Conservation (phyloP, 2,888 invertebrate genomes). For the Zaprionus bogoriensis region DNA sequence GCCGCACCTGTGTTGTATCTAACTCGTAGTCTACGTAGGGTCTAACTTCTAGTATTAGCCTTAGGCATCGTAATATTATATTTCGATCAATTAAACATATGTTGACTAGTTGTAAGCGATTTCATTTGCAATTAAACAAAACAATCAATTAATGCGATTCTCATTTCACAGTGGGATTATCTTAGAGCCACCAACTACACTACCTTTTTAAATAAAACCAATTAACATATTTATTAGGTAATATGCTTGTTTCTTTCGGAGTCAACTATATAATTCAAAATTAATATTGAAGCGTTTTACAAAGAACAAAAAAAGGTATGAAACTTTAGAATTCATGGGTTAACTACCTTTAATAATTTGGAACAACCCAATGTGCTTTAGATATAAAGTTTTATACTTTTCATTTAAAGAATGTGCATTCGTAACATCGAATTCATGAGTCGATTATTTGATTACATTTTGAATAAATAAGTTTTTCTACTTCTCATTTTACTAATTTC, state of each 20-base stretch:
- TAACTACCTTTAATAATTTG: no score
- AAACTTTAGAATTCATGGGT: no score
- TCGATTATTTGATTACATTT: background rate
- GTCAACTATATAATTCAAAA: no score
- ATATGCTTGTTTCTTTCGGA: no score
- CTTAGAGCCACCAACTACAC: background rate
- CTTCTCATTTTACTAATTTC: background rate
- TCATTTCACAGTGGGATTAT: conserved; percentile 6
- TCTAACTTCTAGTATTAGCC: conserved; percentile 62
- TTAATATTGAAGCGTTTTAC: no score
- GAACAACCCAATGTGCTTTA: background rate
- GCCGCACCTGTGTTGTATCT: conserved; percentile 64
- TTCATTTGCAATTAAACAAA: conserved; percentile 60
- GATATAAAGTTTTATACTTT: background rate
- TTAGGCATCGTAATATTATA: conserved; percentile 56
- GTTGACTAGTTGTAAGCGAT: conserved; percentile 72
- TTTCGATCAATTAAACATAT: conserved; percentile 53
- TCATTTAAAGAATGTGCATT: background rate
- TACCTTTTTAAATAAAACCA: background rate
- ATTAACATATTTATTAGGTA: no score
- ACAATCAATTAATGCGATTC: conserved; percentile 23
- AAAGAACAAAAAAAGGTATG: no score
- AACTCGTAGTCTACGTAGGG: conserved; percentile 35
- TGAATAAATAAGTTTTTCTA: background rate
- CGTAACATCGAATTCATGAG: background rate